Conservation (phyloP, 2,888 invertebrate species). For the Nemotelus nigrinus region DNA sequence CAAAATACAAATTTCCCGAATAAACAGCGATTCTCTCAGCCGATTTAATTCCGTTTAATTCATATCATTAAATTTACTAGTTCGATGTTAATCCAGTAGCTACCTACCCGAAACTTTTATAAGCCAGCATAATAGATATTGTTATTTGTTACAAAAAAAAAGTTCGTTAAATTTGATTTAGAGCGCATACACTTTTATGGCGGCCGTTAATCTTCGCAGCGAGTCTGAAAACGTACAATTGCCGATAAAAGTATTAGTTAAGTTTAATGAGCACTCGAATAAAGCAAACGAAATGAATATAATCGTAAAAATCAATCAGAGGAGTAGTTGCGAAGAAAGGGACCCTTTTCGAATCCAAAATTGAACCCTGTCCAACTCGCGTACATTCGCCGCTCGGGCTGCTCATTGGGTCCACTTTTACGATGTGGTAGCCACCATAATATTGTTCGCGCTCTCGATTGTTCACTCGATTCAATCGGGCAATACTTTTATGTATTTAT, state of each 20-base stretch:
- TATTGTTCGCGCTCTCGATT: conserved; percentile 14
- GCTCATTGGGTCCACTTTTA: conserved; percentile 36
- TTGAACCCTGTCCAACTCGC: background rate
- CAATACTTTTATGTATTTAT: conserved; percentile 31
- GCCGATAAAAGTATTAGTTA: conserved; percentile 46
- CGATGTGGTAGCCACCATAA: conserved; percentile 32
- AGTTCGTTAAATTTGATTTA: conserved; percentile 44
- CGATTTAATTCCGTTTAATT: conserved; percentile 40
- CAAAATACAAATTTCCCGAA: conserved; percentile 37
- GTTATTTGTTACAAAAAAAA: conserved; percentile 4
- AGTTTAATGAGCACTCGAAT: conserved; percentile 46
- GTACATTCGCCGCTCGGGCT: background rate
- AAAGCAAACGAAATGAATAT: conserved; percentile 45
- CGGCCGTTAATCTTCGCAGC: conserved; percentile 26
- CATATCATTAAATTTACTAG: conserved; percentile 33
- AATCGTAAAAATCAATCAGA: conserved; percentile 49
- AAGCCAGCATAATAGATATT: conserved; percentile 38
- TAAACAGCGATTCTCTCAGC: background rate
- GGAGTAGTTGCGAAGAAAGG: background rate
- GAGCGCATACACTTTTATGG: conserved; percentile 34
- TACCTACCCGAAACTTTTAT: conserved; percentile 28
- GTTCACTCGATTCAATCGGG: conserved; percentile 26
- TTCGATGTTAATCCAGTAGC: conserved; percentile 39
- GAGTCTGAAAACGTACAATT: conserved; percentile 27
- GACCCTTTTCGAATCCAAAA: conserved; percentile 11